Conservation (phyloP, 2,113 vertebrate species). For the Podarcis muralis region DNA sequence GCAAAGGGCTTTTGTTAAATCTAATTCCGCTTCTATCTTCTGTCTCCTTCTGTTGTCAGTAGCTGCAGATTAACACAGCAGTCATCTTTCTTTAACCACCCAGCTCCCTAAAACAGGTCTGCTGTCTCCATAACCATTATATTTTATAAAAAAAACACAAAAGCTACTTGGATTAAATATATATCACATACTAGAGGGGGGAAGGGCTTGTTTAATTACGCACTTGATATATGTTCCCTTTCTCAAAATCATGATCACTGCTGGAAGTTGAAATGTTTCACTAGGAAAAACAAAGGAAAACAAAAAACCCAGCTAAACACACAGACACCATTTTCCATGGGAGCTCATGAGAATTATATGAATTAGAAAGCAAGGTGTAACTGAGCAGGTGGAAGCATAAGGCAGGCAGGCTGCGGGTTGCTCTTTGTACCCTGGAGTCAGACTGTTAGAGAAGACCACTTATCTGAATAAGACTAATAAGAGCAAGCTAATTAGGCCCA, state of each 20-base stretch:
- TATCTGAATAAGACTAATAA: constrained; percentile 74
- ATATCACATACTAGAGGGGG: constrained; percentile 39
- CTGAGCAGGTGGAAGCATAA: constrained; percentile 54
- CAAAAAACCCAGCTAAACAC: constrained; percentile 47
- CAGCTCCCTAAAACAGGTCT: constrained; percentile 36
- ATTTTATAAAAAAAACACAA: constrained; percentile 65
- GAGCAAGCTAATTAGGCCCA: constrained; percentile 74
- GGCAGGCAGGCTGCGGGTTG: constrained; percentile 68
- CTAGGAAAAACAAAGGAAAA: not conserved
- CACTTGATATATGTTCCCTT: constrained; percentile 77
- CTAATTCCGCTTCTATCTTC: rapidly evolving
- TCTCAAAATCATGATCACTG: constrained; percentile 55
- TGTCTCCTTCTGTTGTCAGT: not conserved
- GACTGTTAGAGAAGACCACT: constrained; percentile 71
- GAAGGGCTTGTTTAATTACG: constrained; percentile 72
- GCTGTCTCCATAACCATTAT: constrained; percentile 64
- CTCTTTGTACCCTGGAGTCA: constrained; percentile 74
- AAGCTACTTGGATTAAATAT: constrained; percentile 71
- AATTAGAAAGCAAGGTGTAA: constrained; percentile 68
- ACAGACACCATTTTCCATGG: not conserved
- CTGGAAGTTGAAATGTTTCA: constrained; percentile 17
- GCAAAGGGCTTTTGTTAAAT: not conserved
- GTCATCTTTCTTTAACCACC: not conserved
- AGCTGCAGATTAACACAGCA: not conserved
- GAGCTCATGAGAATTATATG: constrained; percentile 59